Conservation (phyloP, 2,113 vertebrate species). For the Aldabrachelys gigantea region DNA sequence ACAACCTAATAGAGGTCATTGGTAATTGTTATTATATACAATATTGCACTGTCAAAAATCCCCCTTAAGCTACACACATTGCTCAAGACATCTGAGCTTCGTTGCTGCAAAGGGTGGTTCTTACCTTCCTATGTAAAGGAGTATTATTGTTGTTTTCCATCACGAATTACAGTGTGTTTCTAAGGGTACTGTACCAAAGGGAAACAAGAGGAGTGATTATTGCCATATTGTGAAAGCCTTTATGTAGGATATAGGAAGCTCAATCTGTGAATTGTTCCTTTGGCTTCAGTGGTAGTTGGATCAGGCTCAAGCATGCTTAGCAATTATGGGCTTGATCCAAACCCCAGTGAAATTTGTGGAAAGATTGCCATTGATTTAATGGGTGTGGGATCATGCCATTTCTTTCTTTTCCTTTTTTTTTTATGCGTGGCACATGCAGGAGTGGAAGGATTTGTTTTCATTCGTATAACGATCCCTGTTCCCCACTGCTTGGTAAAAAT, state of each 20-base stretch:
- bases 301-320: background rate
- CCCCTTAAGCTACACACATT: conserved; percentile 70
- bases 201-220: background rate
- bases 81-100: conserved; percentile 67
- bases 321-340: fast-evolving
- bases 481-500: background rate
- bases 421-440: background rate
- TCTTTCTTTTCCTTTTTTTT: background rate
- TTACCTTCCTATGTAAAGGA: conserved; percentile 56
- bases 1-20: conserved; percentile 92
- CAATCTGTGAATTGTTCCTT: background rate
- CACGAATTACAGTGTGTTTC: conserved; percentile 18
- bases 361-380: background rate
- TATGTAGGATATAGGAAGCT: background rate
- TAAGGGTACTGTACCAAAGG: background rate
- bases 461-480: fast-evolving
- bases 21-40: conserved; percentile 94
- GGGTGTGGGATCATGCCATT: fast-evolving
- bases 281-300: fast-evolving
- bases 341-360: background rate
- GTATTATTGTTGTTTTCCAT: conserved; percentile 39
- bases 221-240: background rate
- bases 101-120: conserved; percentile 47
- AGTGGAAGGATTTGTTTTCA: background rate
- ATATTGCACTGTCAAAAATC: conserved; percentile 85